Conservation (phyloP, 2,113 vertebrate species). For the Pachypanchax playfairii region DNA sequence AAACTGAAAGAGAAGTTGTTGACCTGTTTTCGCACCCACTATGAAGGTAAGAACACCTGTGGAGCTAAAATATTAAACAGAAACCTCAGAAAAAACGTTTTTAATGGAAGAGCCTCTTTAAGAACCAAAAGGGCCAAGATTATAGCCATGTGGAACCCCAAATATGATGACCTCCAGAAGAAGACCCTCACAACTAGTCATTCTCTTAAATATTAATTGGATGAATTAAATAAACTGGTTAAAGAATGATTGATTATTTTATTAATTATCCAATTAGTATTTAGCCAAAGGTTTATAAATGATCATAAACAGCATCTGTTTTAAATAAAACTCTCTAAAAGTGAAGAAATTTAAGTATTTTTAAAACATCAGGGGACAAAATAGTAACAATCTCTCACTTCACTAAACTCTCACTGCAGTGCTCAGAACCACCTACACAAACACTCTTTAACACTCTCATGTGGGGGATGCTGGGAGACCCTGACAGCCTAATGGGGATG, state of each 20-base stretch:
- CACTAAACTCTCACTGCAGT: constrained; percentile 26
- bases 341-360: constrained; percentile 14
- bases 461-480: constrained; percentile 43
- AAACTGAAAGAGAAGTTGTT: too few species aligned
- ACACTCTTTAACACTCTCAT: constrained; percentile 30
- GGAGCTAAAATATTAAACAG: too few species aligned
- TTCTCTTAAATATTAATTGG: not conserved
- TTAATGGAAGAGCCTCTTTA: too few species aligned
- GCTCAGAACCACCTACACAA: constrained; percentile 46
- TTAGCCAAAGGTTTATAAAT: not conserved
- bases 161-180: not conserved
- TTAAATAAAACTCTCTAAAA: constrained; percentile 1
- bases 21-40: too few species aligned
- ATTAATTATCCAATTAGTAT: not conserved
- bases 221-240: not conserved
- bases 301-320: not conserved
- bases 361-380: constrained; percentile 30
- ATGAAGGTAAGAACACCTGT: too few species aligned
- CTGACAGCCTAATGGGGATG: constrained; percentile 55
- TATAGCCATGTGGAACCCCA: constrained; percentile 41
- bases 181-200: not conserved
- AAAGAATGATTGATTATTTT: not conserved
- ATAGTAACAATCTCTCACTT: constrained; percentile 16
- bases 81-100: too few species aligned
- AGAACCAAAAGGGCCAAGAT: constrained; percentile 10